Base-by-base conservation (phyloP, 2,888 invertebrate species). In the Diarsia dahlii region DNA sequence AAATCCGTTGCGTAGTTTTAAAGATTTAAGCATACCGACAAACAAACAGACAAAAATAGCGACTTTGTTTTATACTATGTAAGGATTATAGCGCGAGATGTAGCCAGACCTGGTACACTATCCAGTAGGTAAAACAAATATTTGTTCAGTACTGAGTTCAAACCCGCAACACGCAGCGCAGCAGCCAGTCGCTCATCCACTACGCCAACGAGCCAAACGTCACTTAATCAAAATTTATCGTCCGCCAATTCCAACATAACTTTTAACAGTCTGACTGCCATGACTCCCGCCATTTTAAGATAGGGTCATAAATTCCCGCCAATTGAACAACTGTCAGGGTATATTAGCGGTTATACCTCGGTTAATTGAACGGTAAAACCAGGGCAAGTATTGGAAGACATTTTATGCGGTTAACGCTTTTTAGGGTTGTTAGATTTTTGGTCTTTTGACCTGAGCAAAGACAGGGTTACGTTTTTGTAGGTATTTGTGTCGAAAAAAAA, bases 381-480 rank as follows among this genome's bases (percentile, higher is more conserved):
- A 13, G 20, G 50, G 48, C 56, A 76, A 72, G 65, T 81, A 76
- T 79, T 65, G 72, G 80, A 81, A 81, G 78, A 81, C 73, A 76
- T 88, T 90, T 90, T 89, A 90, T 87, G 62, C 15, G n/a, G n/a
- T 52, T 46, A 58, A 18, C 15, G n/a, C 10, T 23, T 70, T 74
- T 4, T 76, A 84, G 84, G 81, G 80, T 12, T 84, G 76, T 34
- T 4, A 13, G 1, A 18, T 28, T 23, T 23, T 74, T 48, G 28
- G n/a, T 34, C 9, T 8, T 50, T 52, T 12, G 58, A 15, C 5
- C 62, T 39, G 62, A 46, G 13, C 28, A 15, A 28, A 58, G 2
- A 28, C 15, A 8, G 8, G 15, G 15, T 18, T 9, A 28, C 28
- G 3, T 34, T 62, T 39, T 39, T 62, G 18, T 10, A 34, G 2